Evolutionary conservation across 2,888 invertebrate species (phyloP), one percentile per base, ranked within the genome.

Genomic region (Phalangium opilio): DNA sequence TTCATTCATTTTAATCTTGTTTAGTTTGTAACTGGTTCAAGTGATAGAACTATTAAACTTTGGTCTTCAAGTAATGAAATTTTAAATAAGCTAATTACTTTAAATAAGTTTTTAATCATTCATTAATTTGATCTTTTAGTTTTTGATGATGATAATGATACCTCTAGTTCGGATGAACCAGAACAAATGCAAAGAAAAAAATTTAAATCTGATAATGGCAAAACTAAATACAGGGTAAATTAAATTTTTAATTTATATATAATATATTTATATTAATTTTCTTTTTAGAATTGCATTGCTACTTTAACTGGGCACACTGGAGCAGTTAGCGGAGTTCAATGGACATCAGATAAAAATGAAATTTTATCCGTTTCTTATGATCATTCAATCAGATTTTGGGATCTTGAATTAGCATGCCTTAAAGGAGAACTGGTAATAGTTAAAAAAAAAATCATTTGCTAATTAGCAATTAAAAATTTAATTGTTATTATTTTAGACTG

Each of bases 361-460:
- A 70, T 93, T 2, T 73, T 85, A 8, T 87, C 91, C 0, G 77
- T 81, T 45, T 87, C 93, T 1, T 91, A 90, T 90, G 96, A 98
- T 70, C 93, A 96, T 63, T 83, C 91, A 1, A 71, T 98, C 14
- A 82, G 85, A 64, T 65, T 91, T 7, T 98, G 96, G 96, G 95
- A 98, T 66, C 74, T 84, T 40, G 83, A 85, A 60, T 68, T 83
- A 42, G 84, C 83, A 42, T 82, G 80, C 34, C 76, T 89, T 40
- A 85, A 83, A 64, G 76, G 79, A 39, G 84, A 87, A 66, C 73
- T 89, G 58, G 78, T 66, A 56, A 51, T 54, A 35, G 1, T n/a
- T n/a, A n/a, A n/a, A n/a, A n/a, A n/a, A n/a, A n/a, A n/a, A n/a
- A n/a, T n/a, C n/a, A n/a, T n/a, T n/a, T n/a, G n/a, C n/a, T n/a